Evolutionary conservation across 2,113 vertebrate species (phyloP).

Genomic region (Lycocorax pyrrhopterus): DNA sequence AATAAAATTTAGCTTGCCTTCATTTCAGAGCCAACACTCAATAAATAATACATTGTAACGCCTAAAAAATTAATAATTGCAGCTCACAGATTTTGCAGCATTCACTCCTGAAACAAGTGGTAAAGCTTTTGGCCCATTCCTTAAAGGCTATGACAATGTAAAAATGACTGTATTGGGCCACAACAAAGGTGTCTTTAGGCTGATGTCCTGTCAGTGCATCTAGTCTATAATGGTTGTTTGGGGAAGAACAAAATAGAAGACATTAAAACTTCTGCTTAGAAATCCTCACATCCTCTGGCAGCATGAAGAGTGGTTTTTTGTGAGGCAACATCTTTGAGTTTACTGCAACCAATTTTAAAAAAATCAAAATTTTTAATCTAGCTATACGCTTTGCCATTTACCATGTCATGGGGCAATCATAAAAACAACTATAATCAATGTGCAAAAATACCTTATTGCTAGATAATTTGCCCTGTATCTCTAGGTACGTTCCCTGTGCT

Average conservation of each 20-base stretch:
- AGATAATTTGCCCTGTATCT: neutral
- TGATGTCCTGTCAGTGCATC: neutral
- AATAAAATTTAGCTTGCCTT: neutral
- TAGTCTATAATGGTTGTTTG: neutral
- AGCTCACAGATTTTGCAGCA: neutral
- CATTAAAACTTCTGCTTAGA: neutral
- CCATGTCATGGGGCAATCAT: fast-evolving
- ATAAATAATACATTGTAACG: neutral
- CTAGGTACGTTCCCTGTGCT: neutral
- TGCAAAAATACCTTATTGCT: neutral
- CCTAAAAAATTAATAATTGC: constrained; percentile 10
- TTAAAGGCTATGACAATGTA: neutral
- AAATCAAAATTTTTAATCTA: neutral
- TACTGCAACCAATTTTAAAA: neutral
- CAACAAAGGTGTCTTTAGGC: neutral
- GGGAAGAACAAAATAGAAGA: neutral
- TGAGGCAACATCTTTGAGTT: neutral
- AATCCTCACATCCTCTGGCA: neutral
- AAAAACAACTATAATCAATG: neutral
- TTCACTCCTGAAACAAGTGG: neutral
- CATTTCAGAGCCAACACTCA: neutral
- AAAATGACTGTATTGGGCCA: neutral
- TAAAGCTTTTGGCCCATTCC: neutral
- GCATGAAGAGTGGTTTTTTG: neutral
- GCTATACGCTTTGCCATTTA: neutral